Conservation (phyloP, 1,140 invertebrate species). For the Holotrichia oblita region DNA sequence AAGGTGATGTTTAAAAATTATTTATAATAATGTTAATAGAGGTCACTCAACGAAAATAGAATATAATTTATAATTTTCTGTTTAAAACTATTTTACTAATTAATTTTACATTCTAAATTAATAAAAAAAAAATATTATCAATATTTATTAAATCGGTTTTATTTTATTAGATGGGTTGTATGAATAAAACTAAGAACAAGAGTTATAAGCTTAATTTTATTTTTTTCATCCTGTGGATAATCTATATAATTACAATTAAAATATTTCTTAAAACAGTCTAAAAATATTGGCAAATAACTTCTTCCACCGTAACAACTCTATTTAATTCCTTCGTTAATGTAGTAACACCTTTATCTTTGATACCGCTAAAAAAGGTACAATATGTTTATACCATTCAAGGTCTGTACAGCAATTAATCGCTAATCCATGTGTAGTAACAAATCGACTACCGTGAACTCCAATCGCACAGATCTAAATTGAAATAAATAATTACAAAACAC, state of each 20-base stretch:
- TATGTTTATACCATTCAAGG: conserved; percentile 93
- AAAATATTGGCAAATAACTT: conserved; percentile 70
- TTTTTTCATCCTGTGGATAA: conserved; percentile 45
- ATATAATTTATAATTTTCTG: no score
- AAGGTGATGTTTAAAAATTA: no score
- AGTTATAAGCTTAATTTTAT: background rate
- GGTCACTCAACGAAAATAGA: no score
- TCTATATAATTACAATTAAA: conserved; percentile 67
- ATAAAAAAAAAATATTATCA: no score
- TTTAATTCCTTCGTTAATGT: conserved; percentile 83
- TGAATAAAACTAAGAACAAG: background rate
- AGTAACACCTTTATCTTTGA: conserved; percentile 93
- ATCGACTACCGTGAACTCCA: conserved; percentile 82
- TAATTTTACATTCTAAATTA: no score
- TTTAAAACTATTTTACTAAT: no score
- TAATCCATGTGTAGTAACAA: conserved; percentile 93
- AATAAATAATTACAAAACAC: background rate
- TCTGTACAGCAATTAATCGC: conserved; percentile 94
- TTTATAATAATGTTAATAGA: no score
- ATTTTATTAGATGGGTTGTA: no score
- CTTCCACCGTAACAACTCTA: conserved; percentile 64
- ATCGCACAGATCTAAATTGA: conserved; percentile 76
- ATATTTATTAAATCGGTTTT: no score
- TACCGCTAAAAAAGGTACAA: conserved; percentile 96
- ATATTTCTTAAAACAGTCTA: conserved; percentile 71